Evolutionary conservation across 2,113 vertebrate genomes (phyloP).

Genomic region (Oryzias melastigma): DNA sequence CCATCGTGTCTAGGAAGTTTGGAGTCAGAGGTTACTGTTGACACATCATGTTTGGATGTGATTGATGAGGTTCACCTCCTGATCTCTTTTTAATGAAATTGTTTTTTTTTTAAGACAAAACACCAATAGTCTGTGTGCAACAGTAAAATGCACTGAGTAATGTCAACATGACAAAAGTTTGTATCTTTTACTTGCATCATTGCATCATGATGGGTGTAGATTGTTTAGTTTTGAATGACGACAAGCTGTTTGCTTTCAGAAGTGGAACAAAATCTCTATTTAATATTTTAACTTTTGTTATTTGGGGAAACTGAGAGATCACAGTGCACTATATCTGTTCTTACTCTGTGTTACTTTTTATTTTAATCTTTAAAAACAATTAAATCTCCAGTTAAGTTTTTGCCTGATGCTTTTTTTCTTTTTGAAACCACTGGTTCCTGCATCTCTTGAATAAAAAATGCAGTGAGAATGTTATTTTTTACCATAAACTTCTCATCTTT

Average conservation of each 20-base stretch:
- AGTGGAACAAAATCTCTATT: constrained; percentile 36
- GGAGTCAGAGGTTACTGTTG: no score
- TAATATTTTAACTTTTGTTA: constrained; percentile 17
- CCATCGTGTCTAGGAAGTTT: constrained; percentile 8
- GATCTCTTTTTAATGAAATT: no score
- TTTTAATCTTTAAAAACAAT: constrained; percentile 31
- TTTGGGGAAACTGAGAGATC: constrained; percentile 38
- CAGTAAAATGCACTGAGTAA: constrained; percentile 31
- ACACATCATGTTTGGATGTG: constrained; percentile 32
- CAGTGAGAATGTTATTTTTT: not conserved
- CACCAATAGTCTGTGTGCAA: constrained; percentile 1
- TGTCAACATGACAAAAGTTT: constrained; percentile 34
- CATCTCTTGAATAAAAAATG: not conserved
- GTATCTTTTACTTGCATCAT: constrained; percentile 32
- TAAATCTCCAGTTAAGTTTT: constrained; percentile 25
- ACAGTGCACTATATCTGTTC: constrained; percentile 1
- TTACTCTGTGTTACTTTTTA: constrained; percentile 34
- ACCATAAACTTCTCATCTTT: constrained; percentile 8
- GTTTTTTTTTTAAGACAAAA: constrained; percentile 13
- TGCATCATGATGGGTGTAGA: constrained; percentile 15
- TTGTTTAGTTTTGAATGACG: constrained; percentile 26
- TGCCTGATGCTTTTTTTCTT: constrained; percentile 1
- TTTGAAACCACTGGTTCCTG: no score
- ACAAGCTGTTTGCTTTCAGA: constrained; percentile 48
- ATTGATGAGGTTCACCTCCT: no score